A percentile compares a stretch with the other conserved stretches of the same genome.
phyloP scores from a whole-genome alignment of 2,113 vertebrate species.

The Colossoma macropomum region DNA sequence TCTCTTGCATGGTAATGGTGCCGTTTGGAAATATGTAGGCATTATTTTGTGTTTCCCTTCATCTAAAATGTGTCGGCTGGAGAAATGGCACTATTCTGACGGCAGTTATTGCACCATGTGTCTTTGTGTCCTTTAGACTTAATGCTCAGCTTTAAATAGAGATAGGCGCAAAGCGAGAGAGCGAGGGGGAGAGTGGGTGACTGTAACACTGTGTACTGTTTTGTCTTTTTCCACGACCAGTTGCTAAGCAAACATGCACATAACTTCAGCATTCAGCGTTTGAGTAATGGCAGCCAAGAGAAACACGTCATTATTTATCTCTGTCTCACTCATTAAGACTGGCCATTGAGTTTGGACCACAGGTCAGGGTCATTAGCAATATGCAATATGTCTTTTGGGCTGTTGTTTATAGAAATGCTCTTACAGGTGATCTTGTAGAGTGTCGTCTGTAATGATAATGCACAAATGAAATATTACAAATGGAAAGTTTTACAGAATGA shows the following conservation, averaged over 20 bases:
- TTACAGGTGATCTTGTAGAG: slow-evolving; percentile 2
- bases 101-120: slow-evolving; percentile 55
- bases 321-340: neutral
- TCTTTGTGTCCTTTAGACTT: slow-evolving; percentile 65
- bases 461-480: neutral
- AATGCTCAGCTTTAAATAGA: slow-evolving; percentile 56
- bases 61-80: slow-evolving; percentile 22
- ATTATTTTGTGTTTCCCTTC: slow-evolving; percentile 9
- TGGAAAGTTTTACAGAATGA: neutral
- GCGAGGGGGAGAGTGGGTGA: slow-evolving; percentile 5
- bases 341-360: slow-evolving; percentile 17
- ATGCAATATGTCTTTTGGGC: neutral
- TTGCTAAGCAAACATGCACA: slow-evolving; percentile 45
- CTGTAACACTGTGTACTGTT: slow-evolving; percentile 27
- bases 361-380: slow-evolving; percentile 1
- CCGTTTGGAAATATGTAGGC: neutral
- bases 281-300: slow-evolving; percentile 15
- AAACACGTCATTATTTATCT: slow-evolving; percentile 37
- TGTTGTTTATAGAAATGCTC: neutral
- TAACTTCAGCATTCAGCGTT: slow-evolving; percentile 26
- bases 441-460: neutral
- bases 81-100: slow-evolving; percentile 12
- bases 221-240: slow-evolving; percentile 20
- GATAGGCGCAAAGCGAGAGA: slow-evolving; percentile 16
- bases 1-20: neutral